A percentile compares a stretch with the other conserved stretches of the same genome.
phyloP scores from a whole-genome alignment of 2,797 vertebrate genomes.

The Sebastes melanostomus region DNA sequence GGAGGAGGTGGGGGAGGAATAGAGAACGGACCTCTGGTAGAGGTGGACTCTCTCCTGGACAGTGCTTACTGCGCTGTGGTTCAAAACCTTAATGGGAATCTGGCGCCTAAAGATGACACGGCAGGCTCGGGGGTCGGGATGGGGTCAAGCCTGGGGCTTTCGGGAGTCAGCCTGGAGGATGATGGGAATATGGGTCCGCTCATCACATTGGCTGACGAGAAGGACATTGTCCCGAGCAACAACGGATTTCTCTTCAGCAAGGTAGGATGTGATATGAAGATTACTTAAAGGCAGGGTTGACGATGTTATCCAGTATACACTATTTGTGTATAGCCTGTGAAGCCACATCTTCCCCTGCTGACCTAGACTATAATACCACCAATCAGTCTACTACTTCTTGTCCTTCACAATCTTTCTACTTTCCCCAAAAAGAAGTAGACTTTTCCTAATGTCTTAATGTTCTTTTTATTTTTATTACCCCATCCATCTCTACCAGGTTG shows the following conservation, averaged over 20 bases:
- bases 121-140: constrained; percentile 78
- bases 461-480: background rate
- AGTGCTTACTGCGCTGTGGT: constrained; percentile 96
- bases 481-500: constrained; percentile 70
- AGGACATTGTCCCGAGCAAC: constrained; percentile 92
- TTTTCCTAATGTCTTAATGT: background rate
- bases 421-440: background rate
- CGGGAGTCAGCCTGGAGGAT: constrained; percentile 79
- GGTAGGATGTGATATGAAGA: constrained; percentile 68
- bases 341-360: no score
- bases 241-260: constrained; percentile 96
- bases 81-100: constrained; percentile 92
- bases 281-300: background rate
- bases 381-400: no score
- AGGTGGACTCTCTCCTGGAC: constrained; percentile 95
- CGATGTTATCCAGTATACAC: no score
- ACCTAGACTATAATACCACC: no score
- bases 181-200: constrained; percentile 94
- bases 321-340: no score
- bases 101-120: constrained; percentile 87
- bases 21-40: constrained; percentile 94
- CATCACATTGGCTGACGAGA: constrained; percentile 97
- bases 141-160: constrained; percentile 62
- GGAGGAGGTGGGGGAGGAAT: constrained; percentile 71
- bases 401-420: background rate